phyloP scores from a whole-genome alignment of 2,888 invertebrate genomes.

The Campoplex nolae region DNA sequence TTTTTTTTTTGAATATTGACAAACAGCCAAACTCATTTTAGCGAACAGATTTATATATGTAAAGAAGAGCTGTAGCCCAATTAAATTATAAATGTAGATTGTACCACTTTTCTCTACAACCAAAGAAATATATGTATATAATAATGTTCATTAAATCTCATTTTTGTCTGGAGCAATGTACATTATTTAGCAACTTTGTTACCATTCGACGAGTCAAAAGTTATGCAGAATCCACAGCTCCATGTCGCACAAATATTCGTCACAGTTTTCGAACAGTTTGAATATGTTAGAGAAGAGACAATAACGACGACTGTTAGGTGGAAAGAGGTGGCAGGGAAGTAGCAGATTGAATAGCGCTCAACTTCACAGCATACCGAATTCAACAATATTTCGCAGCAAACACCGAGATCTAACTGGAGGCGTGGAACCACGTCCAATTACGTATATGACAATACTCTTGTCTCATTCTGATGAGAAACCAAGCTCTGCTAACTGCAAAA shows the following conservation, averaged over 20 bases:
- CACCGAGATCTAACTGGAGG: conserved; percentile 48
- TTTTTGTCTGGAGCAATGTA: background rate
- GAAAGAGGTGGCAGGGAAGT: conserved; percentile 1
- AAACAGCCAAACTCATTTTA: no score
- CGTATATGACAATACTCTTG: conserved; percentile 69
- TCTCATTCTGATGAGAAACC: conserved; percentile 42
- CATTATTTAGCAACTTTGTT: background rate
- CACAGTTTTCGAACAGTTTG: background rate
- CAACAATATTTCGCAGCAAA: conserved; percentile 37
- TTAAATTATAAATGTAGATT: background rate
- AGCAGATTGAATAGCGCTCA: conserved; percentile 10
- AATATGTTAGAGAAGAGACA: background rate
- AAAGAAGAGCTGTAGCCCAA: background rate
- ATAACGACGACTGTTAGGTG: background rate
- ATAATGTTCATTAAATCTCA: background rate
- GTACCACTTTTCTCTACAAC: background rate
- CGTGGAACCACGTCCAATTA: conserved; percentile 74
- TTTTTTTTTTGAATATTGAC: no score
- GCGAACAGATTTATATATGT: no score
- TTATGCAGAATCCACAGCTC: background rate
- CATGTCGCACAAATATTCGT: conserved; percentile 14
- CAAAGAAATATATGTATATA: background rate
- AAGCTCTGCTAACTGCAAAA: conserved; percentile 77
- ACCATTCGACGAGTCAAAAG: background rate
- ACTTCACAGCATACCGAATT: conserved; percentile 27